Conservation (phyloP, 2,797 vertebrate genomes). For the Cyprinella venusta region DNA sequence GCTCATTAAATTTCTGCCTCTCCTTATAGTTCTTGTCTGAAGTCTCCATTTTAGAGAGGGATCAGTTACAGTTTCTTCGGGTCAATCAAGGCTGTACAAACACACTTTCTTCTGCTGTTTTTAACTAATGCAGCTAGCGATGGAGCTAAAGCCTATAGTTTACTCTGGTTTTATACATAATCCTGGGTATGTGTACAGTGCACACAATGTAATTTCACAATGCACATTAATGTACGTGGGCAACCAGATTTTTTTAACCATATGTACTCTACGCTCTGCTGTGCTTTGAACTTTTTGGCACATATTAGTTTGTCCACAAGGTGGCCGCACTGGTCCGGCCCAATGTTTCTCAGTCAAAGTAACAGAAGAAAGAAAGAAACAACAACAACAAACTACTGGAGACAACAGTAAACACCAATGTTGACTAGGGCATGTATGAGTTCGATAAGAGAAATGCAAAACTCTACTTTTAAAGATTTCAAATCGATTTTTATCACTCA, state of each 20-base stretch:
- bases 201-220: no score
- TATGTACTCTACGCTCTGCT: neutral
- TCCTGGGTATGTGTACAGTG: neutral
- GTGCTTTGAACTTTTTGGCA: neutral
- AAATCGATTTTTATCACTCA: neutral
- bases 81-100: constrained; percentile 78
- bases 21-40: constrained; percentile 45
- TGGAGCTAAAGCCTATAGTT: neutral
- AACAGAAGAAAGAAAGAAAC: neutral
- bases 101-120: constrained; percentile 73
- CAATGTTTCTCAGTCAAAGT: neutral
- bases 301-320: neutral
- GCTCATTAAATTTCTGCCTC: constrained; percentile 62
- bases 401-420: no score
- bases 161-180: neutral
- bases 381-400: neutral
- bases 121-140: constrained; percentile 64
- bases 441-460: neutral
- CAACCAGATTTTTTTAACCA: neutral
- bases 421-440: no score
- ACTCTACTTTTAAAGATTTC: neutral
- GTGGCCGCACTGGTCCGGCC: neutral
- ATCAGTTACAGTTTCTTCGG: constrained; percentile 76
- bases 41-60: constrained; percentile 65
- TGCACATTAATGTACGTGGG: no score